These are phyloP conservation scores for Enteromius unitaeniatus DNA, from an alignment of 2,797 vertebrate species.

Conservation along the genomic window DNA sequence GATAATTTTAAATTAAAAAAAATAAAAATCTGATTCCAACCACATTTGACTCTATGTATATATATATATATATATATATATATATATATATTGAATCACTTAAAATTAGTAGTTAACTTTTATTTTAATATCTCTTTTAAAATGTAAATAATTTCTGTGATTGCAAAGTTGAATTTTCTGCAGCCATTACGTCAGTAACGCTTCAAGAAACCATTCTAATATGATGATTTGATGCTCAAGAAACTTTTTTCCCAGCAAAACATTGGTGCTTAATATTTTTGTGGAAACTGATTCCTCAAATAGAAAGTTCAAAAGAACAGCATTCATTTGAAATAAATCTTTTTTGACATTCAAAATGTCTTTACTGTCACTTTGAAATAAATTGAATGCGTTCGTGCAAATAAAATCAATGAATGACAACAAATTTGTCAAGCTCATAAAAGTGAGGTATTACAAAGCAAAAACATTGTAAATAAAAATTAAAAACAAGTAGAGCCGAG, in stretches of 20 bases:
- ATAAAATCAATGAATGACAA: not conserved
- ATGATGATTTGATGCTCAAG: not conserved
- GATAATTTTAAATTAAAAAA: not conserved
- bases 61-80: too few relatives aligned
- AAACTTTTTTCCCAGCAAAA: not conserved
- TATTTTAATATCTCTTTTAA: not conserved
- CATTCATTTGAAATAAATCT: not conserved
- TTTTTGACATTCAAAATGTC: not conserved
- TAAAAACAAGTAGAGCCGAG: not conserved
- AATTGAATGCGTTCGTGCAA: not conserved
- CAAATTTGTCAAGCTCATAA: not conserved
- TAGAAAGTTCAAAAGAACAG: constrained; percentile 6
- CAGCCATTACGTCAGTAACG: not conserved
- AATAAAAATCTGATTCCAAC: too few relatives aligned
- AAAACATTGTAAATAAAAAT: not conserved
- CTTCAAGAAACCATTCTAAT: not conserved
- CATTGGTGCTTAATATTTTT: not conserved
- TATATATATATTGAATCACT: not conserved
- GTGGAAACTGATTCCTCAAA: not conserved
- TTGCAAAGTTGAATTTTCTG: not conserved
- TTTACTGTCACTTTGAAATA: not conserved
- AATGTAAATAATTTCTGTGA: too few relatives aligned
- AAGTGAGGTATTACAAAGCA: not conserved
- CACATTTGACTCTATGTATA: too few relatives aligned
- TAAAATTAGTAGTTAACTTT: not conserved